Evolutionary conservation across 1,140 invertebrate species (phyloP).

Genomic region (Drosophila bifasciata): DNA sequence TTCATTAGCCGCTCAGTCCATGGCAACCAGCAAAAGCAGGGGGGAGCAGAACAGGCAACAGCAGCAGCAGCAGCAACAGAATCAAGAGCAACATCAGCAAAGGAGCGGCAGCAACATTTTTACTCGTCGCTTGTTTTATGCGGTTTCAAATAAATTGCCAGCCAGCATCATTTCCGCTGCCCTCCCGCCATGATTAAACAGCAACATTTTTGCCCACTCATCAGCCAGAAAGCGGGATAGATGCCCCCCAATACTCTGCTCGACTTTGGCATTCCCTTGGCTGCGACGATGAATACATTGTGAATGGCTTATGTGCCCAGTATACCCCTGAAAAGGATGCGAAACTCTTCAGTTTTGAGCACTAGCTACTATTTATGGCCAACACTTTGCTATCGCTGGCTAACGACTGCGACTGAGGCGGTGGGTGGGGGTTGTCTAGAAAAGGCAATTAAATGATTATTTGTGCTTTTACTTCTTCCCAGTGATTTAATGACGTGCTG

Average conservation of each 20-base stretch:
- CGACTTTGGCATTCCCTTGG: conserved; percentile 19
- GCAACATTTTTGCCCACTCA: conserved; percentile 44
- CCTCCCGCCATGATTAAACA: conserved; percentile 44
- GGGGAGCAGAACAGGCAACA: no score
- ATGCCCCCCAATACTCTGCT: background rate
- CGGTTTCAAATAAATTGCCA: conserved; percentile 80
- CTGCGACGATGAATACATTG: conserved; percentile 15
- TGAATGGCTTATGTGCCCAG: conserved; percentile 7
- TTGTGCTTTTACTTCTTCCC: conserved; percentile 53
- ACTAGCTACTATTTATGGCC: conserved; percentile 64
- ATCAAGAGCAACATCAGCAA: conserved; percentile 16
- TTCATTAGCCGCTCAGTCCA: conserved; percentile 63
- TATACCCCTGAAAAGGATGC: conserved; percentile 21
- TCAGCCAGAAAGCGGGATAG: conserved; percentile 21
- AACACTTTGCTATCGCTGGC: conserved; percentile 55
- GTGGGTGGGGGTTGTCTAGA: no score
- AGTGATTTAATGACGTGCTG: conserved; percentile 63
- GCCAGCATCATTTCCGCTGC: conserved; percentile 42
- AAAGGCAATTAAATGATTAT: conserved; percentile 74
- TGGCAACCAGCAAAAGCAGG: conserved; percentile 41
- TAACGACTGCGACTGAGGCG: conserved; percentile 36
- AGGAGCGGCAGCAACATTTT: conserved; percentile 61
- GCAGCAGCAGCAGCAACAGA: conserved; percentile 11
- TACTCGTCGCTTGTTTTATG: conserved; percentile 76
- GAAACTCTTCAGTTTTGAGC: conserved; percentile 47